Evolutionary conservation across 2,888 invertebrate genomes (phyloP).

Genomic region (Seladonia tumulorum): DNA sequence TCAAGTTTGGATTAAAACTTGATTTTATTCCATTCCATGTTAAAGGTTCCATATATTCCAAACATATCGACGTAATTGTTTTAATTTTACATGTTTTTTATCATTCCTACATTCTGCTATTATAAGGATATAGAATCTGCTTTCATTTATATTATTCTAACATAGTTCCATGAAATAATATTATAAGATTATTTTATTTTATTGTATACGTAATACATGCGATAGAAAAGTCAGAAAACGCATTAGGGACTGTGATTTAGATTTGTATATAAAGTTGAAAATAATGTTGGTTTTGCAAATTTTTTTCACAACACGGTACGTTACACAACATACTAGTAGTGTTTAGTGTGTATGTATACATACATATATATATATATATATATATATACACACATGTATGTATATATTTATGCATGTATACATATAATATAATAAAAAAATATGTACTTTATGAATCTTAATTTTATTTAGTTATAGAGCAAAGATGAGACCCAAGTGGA

Average conservation of each 20-base stretch:
- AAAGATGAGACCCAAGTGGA: conserved; percentile 22
- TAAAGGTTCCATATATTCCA: conserved; percentile 42
- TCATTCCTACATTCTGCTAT: conserved; percentile 14
- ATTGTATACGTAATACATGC: conserved; percentile 14
- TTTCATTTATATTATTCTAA: conserved; percentile 25
- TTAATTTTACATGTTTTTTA: conserved; percentile 39
- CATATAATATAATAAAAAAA: too few relatives aligned
- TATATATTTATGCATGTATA: too few relatives aligned
- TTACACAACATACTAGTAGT: conserved; percentile 41
- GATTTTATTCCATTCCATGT: conserved; percentile 33
- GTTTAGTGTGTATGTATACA: conserved; percentile 25
- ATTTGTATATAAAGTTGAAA: conserved; percentile 73
- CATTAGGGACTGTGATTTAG: conserved; percentile 72
- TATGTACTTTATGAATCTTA: conserved; percentile 54
- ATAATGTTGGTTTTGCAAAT: conserved; percentile 65
- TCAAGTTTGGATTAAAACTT: conserved; percentile 16
- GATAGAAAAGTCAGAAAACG: conserved; percentile 38
- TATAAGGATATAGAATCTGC: conserved; percentile 18
- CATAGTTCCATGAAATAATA: conserved; percentile 18
- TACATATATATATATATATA: conserved; percentile 15
- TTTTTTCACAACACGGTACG: conserved; percentile 38
- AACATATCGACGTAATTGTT: conserved; percentile 46
- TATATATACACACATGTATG: conserved; percentile 19
- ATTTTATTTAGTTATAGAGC: conserved; percentile 43
- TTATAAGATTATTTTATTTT: conserved; percentile 32